These are phyloP conservation scores for Nudaria mundana DNA, from an alignment of 2,888 invertebrate species.

Conservation along the genomic window DNA sequence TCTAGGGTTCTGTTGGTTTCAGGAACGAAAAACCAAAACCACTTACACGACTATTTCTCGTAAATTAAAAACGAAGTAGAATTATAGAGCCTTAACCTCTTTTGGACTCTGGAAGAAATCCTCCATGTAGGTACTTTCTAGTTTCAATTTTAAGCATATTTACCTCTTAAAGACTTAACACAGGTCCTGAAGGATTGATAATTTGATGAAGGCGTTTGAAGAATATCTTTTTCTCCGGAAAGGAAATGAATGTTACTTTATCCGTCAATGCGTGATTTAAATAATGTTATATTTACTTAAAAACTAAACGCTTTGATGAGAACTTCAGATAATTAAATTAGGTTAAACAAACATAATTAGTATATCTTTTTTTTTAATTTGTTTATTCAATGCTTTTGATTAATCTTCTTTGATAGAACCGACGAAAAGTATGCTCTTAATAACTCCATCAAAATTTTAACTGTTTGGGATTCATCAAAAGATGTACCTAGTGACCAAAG, in stretches of 20 bases:
- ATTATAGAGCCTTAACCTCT: no score
- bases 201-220: constrained; percentile 12
- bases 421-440: background rate
- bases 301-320: constrained; percentile 32
- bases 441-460: no score
- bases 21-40: no score
- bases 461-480: no score
- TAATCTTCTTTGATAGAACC: constrained; percentile 17
- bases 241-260: constrained; percentile 36
- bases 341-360: constrained; percentile 30
- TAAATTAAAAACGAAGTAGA: no score
- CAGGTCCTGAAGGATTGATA: constrained; percentile 9
- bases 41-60: no score
- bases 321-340: constrained; percentile 27
- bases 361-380: constrained; percentile 20
- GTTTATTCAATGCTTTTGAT: constrained; percentile 13
- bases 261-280: constrained; percentile 40
- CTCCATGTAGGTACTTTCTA: no score
- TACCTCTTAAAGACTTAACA: background rate
- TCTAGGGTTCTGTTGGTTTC: no score
- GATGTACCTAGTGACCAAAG: no score
- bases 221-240: constrained; percentile 36
- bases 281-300: constrained; percentile 36
- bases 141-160: no score
- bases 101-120: no score